phyloP scores from a whole-genome alignment of 2,113 vertebrate genomes.

The Zapornia atra region DNA sequence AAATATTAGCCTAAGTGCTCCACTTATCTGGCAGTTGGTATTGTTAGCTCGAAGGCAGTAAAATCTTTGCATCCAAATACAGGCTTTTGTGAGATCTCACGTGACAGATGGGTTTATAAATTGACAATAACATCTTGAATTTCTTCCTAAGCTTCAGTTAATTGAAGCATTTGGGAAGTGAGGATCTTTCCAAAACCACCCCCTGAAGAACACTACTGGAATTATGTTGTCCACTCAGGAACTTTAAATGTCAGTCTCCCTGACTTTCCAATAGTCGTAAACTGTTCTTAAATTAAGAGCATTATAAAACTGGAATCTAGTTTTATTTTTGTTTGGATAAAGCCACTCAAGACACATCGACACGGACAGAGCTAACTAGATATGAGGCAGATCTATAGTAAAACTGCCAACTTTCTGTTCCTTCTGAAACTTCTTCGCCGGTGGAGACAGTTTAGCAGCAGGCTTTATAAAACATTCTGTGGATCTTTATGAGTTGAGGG shows the following conservation, averaged over 20 bases:
- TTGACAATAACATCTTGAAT: background rate
- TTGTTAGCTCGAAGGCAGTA: background rate
- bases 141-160: background rate
- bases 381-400: background rate
- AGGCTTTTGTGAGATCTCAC: background rate
- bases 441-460: background rate
- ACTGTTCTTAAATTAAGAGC: background rate
- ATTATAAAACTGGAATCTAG: background rate
- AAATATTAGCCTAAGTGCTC: background rate
- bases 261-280: background rate
- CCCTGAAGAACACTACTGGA: background rate
- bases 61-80: background rate
- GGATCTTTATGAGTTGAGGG: rapidly evolving
- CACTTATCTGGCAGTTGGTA: background rate
- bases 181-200: background rate
- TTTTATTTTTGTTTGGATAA: background rate
- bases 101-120: background rate
- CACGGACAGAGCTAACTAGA: background rate
- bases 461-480: background rate
- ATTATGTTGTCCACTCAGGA: background rate
- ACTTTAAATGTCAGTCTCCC: background rate
- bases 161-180: background rate
- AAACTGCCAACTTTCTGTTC: background rate
- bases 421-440: background rate
- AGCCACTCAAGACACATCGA: background rate